Evolutionary conservation across 2,888 invertebrate genomes (phyloP).

Genomic region (Synanthedon tipuliformis): DNA sequence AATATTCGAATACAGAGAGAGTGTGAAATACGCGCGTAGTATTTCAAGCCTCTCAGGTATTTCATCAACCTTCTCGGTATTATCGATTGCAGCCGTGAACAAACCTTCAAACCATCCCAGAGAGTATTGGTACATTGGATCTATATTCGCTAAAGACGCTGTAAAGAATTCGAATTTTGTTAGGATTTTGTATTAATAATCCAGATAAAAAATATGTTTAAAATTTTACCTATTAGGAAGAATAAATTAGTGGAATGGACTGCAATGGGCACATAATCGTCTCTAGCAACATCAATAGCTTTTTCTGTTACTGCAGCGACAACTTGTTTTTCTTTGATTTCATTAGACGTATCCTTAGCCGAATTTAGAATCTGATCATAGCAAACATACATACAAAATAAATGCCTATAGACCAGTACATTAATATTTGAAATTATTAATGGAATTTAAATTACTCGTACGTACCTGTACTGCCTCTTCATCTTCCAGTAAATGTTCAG

Average conservation of each 20-base stretch:
- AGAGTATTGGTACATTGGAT: constrained; percentile 98
- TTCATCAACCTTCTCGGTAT: constrained; percentile 86
- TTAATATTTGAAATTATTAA: not conserved
- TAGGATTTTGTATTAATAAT: not conserved
- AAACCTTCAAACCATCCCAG: constrained; percentile 93
- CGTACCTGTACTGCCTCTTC: constrained; percentile 87
- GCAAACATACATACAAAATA: not conserved
- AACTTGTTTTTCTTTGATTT: constrained; percentile 91
- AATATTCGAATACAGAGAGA: constrained; percentile 89
- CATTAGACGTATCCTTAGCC: constrained; percentile 89
- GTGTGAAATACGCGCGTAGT: constrained; percentile 85
- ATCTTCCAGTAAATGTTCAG: constrained; percentile 79
- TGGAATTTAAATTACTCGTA: not conserved
- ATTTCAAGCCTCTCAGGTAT: constrained; percentile 79
- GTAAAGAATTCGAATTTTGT: constrained; percentile 18
- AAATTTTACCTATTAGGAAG: constrained; percentile 81
- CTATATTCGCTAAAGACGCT: constrained; percentile 90
- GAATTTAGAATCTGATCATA: constrained; percentile 79
- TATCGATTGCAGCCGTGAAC: constrained; percentile 87
- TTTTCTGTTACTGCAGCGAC: constrained; percentile 90
- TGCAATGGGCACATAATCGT: constrained; percentile 91
- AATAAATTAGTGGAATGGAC: constrained; percentile 90
- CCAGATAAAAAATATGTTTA: not conserved
- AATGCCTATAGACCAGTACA: not conserved
- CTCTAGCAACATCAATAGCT: constrained; percentile 86